Evolutionary conservation across 2,888 invertebrate species (phyloP).

Genomic region (Autographa pulchrina): DNA sequence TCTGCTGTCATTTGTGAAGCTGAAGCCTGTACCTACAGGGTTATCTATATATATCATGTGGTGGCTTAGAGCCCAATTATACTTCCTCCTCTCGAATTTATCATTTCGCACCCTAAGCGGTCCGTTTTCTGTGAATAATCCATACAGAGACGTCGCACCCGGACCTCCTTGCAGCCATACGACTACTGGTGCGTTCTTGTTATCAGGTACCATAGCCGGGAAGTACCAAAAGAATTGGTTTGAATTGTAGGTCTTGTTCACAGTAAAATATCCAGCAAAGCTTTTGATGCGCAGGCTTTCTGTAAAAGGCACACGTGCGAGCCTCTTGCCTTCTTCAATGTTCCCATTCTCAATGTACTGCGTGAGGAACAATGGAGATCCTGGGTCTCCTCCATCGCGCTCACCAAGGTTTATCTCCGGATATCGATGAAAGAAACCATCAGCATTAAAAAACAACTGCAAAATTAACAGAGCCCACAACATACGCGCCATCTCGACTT

Average conservation of each 20-base stretch:
- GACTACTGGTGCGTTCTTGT: conserved; percentile 91
- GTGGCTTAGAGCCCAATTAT: conserved; percentile 94
- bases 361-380: conserved; percentile 93
- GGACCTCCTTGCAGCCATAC: conserved; percentile 97
- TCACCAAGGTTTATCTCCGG: conserved; percentile 75
- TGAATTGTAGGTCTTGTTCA: conserved; percentile 93
- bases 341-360: conserved; percentile 92
- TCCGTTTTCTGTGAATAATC: conserved; percentile 95
- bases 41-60: conserved; percentile 97
- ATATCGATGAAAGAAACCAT: conserved; percentile 77
- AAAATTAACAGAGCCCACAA: conserved; percentile 64
- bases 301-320: conserved; percentile 89
- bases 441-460: conserved; percentile 64
- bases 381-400: conserved; percentile 78
- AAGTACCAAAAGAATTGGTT: conserved; percentile 98
- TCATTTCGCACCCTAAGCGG: conserved; percentile 86
- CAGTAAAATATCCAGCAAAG: conserved; percentile 95
- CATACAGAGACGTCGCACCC: conserved; percentile 94
- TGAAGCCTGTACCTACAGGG: conserved; percentile 97
- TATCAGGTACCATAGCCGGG: conserved; percentile 90
- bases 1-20: conserved; percentile 93
- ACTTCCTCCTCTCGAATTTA: conserved; percentile 90
- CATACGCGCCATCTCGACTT: conserved; percentile 66
- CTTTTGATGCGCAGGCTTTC: conserved; percentile 90
- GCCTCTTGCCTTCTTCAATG: conserved; percentile 90